Evolutionary conservation across 2,888 invertebrate genomes (phyloP).

Genomic region (Pteria penguin): DNA sequence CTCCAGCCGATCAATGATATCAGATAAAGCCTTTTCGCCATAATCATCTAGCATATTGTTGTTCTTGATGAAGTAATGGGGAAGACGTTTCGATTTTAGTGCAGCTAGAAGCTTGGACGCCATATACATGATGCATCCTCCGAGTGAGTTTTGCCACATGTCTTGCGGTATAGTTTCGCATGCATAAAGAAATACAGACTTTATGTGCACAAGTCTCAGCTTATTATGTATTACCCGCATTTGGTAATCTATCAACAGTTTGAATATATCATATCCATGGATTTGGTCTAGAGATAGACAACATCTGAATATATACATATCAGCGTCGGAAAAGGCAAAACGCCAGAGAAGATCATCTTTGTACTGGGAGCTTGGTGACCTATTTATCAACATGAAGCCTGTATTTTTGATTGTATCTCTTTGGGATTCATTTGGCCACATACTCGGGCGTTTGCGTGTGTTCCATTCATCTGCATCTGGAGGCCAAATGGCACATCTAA

Average conservation of each 20-base stretch:
- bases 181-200: constrained; percentile 43
- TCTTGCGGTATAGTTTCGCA: constrained; percentile 47
- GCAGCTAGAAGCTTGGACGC: constrained; percentile 30
- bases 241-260: constrained; percentile 25
- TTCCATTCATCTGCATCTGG: constrained; percentile 42
- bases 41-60: constrained; percentile 50
- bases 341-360: constrained; percentile 19
- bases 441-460: constrained; percentile 34
- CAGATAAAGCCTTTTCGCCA: constrained; percentile 12
- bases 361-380: constrained; percentile 22
- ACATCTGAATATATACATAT: constrained; percentile 4
- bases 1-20: constrained; percentile 22
- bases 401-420: constrained; percentile 26
- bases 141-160: constrained; percentile 36
- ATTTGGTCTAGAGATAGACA: constrained; percentile 35
- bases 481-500: constrained; percentile 43
- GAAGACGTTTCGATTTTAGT: constrained; percentile 20
- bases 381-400: constrained; percentile 38
- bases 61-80: constrained; percentile 48
- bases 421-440: constrained; percentile 45
- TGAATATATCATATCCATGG: constrained; percentile 43
- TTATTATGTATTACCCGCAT: neutral
- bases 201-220: constrained; percentile 14
- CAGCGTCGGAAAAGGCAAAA: constrained; percentile 27
- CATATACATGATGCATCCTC: constrained; percentile 44